These are phyloP conservation scores for Alcedo quadribrachys DNA, from an alignment of 2,797 vertebrate species.

Conservation along the genomic window DNA sequence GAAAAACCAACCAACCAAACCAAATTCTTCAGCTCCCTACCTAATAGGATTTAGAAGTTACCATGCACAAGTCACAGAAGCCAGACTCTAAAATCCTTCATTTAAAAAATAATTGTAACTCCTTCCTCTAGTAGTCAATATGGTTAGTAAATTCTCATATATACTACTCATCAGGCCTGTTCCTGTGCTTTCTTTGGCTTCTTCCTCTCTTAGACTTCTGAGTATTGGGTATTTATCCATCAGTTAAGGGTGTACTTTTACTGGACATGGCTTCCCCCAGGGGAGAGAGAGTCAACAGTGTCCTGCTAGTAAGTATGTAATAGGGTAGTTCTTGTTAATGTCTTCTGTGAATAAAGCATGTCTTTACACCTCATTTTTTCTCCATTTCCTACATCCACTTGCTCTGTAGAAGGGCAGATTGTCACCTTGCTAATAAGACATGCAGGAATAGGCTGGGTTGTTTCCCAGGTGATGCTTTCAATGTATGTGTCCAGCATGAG, in stretches of 20 bases:
- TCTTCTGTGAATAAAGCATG: neutral
- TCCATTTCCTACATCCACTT: neutral
- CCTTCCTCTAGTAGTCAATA: neutral
- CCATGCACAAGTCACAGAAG: neutral
- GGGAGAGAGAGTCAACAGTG: neutral
- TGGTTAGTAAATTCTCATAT: neutral
- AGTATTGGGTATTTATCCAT: neutral
- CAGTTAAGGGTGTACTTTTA: neutral
- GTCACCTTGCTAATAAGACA: neutral
- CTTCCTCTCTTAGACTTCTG: neutral
- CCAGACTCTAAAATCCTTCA: neutral
- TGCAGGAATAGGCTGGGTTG: accelerated
- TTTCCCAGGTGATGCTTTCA: neutral
- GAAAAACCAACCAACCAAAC: neutral
- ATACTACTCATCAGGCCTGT: neutral
- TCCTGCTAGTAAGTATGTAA: neutral
- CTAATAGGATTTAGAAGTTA: neutral
- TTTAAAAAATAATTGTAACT: neutral
- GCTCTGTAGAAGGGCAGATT: neutral
- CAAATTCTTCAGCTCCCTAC: neutral
- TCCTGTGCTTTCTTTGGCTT: neutral
- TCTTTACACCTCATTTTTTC: neutral
- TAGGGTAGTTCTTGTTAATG: neutral
- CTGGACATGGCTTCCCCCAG: neutral
- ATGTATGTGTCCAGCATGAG: neutral